A percentile compares a stretch with the other conserved stretches of the same genome.
These are phyloP conservation scores for Thysanoteuthis rhombus DNA, from an alignment of 2,888 invertebrate species.

Conservation along the genomic window DNA sequence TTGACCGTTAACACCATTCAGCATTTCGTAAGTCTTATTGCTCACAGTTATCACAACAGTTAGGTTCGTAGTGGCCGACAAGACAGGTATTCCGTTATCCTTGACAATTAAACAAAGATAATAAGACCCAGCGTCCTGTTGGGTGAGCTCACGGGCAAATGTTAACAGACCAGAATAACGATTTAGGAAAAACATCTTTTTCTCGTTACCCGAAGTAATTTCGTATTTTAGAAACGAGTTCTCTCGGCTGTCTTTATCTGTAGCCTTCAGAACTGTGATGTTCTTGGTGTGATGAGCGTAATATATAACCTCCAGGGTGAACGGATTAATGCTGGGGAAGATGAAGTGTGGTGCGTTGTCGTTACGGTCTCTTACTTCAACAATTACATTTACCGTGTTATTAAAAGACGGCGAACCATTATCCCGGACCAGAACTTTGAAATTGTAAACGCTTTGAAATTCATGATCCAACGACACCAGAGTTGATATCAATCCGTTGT, in stretches of 20 bases:
- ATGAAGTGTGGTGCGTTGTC: slow-evolving; percentile 40
- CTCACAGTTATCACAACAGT: neutral
- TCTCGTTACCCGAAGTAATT: neutral
- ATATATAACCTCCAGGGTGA: neutral
- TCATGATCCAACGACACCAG: neutral
- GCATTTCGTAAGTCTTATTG: neutral
- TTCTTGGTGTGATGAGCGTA: neutral
- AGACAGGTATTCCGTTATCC: neutral
- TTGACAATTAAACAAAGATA: neutral
- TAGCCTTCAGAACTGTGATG: neutral
- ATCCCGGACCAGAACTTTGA: slow-evolving; percentile 40
- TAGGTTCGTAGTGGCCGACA: neutral
- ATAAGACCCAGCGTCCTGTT: neutral
- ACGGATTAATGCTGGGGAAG: neutral
- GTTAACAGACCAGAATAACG: neutral
- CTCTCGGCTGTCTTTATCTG: neutral
- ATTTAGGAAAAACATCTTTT: neutral
- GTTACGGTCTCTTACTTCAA: slow-evolving; percentile 40
- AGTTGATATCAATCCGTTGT: neutral
- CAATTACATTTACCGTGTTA: slow-evolving; percentile 35
- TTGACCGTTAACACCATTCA: neutral
- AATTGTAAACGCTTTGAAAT: slow-evolving; percentile 24
- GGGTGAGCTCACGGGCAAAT: neutral
- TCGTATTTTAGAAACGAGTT: neutral
- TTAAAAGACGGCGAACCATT: slow-evolving; percentile 39